Evolutionary conservation across 2,113 vertebrate genomes (phyloP).

Genomic region (Phaethon lepturus): DNA sequence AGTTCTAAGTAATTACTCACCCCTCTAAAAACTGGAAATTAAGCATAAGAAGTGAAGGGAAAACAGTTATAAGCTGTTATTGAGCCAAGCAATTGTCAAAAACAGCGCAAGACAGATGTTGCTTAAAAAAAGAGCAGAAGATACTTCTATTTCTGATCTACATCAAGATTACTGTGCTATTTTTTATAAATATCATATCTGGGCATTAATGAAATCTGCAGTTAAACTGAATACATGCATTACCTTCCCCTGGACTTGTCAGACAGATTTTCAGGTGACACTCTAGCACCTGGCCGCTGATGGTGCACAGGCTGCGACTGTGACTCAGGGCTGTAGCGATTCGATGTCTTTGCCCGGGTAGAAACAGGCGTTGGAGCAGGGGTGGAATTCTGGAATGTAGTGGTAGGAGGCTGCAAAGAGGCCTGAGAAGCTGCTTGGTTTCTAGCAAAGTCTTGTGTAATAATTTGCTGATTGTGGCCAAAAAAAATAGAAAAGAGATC

Average conservation of each 20-base stretch:
- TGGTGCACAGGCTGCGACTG: constrained; percentile 82
- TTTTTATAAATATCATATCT: background rate
- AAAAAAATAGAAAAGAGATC: background rate
- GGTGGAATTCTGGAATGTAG: constrained; percentile 89
- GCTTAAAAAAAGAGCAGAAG: background rate
- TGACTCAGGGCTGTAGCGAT: constrained; percentile 92
- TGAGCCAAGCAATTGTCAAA: background rate
- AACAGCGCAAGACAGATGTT: background rate
- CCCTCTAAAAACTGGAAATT: background rate
- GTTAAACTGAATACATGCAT: background rate
- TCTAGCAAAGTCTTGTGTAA: constrained; percentile 97
- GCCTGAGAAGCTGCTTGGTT: constrained; percentile 85
- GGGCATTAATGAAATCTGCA: background rate
- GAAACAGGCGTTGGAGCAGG: constrained; percentile 71
- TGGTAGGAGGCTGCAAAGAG: constrained; percentile 81
- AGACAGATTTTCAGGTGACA: constrained; percentile 90
- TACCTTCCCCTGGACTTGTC: constrained; percentile 93
- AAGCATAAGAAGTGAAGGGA: background rate
- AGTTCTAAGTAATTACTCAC: background rate
- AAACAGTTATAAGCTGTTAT: background rate
- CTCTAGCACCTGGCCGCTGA: constrained; percentile 87
- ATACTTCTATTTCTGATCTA: background rate
- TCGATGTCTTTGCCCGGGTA: constrained; percentile 84
- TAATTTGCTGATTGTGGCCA: constrained; percentile 87
- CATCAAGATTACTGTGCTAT: background rate